phyloP scores from a whole-genome alignment of 2,113 vertebrate genomes.

The Ramphastos sulfuratus region DNA sequence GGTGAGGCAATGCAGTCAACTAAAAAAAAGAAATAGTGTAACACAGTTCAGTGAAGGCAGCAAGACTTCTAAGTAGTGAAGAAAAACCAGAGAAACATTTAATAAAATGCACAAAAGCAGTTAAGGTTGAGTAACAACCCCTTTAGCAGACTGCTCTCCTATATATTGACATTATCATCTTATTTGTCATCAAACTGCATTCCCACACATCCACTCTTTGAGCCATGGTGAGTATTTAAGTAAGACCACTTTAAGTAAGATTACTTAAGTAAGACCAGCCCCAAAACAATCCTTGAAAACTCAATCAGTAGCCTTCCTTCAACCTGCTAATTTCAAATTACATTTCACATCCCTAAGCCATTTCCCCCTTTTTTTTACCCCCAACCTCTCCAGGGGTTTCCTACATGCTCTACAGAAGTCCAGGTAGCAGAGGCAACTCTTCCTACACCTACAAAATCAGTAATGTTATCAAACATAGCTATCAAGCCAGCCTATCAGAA shows the following conservation, averaged over 20 bases:
- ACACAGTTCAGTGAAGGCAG: not conserved
- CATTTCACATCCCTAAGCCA: not conserved
- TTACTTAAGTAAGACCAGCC: not conserved
- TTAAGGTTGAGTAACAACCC: not conserved
- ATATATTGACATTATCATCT: not conserved
- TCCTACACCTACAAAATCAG: not conserved
- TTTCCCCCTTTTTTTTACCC: not conserved
- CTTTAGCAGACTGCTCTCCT: not conserved
- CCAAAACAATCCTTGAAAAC: not conserved
- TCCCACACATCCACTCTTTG: not conserved
- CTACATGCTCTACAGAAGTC: not conserved
- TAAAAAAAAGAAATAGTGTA: not conserved
- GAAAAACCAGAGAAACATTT: not conserved
- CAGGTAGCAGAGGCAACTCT: not conserved
- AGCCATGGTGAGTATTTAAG: not conserved
- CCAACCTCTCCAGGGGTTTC: not conserved
- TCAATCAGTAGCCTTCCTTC: not conserved
- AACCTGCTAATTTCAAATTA: not conserved
- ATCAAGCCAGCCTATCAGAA: not conserved
- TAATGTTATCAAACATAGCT: not conserved
- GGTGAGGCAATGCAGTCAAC: rapidly evolving
- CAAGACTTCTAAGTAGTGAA: not conserved
- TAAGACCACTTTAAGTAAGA: too few species aligned
- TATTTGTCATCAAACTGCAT: not conserved
- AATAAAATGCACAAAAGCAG: not conserved